A percentile compares a stretch with the other conserved stretches of the same genome.
These are phyloP conservation scores for Pygathrix nemaeus DNA, from an alignment of 2,113 vertebrate genomes.

Conservation along the genomic window DNA sequence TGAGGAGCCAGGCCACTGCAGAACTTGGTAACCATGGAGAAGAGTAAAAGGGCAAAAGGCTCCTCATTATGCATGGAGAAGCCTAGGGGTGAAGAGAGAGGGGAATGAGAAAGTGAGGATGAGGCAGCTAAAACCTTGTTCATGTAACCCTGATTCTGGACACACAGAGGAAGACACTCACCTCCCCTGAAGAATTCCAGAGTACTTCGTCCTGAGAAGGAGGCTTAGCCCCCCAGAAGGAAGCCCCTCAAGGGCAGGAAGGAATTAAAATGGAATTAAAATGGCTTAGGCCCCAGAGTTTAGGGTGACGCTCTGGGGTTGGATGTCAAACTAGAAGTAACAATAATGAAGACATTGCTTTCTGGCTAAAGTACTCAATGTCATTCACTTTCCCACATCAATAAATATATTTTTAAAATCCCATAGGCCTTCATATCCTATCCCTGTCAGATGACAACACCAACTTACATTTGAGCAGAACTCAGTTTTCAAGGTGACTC, in stretches of 20 bases:
- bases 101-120: background rate
- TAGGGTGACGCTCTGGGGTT: background rate
- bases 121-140: background rate
- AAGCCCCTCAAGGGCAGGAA: background rate
- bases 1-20: conserved; percentile 97
- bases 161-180: background rate
- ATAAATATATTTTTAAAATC: background rate
- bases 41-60: conserved; percentile 94
- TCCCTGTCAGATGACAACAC: background rate
- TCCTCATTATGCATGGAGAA: conserved; percentile 92
- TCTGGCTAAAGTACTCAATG: background rate
- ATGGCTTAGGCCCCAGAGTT: background rate
- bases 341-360: background rate
- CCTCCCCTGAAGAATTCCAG: background rate
- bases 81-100: conserved; percentile 81
- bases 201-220: background rate
- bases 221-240: background rate
- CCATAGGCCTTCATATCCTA: background rate
- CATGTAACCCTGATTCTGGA: background rate
- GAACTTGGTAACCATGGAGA: conserved; percentile 98
- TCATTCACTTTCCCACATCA: background rate
- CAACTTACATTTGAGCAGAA: conserved; percentile 16
- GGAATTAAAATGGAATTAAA: background rate
- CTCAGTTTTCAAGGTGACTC: background rate
- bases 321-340: background rate